phyloP scores from a whole-genome alignment of 2,797 vertebrate species.

The Typhlichthys eigenmanni region DNA sequence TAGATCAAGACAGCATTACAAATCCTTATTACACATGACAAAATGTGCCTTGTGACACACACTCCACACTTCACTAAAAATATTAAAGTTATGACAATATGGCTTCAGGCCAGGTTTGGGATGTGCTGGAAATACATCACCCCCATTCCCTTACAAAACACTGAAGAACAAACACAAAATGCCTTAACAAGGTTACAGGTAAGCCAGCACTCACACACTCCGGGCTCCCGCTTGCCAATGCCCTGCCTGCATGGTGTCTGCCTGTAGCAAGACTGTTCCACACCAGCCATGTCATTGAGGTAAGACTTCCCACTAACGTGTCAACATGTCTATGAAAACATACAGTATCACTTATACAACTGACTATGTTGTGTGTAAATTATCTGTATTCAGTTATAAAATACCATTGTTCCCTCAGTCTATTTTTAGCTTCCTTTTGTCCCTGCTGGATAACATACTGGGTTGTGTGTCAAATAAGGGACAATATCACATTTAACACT shows the following conservation, averaged over 20 bases:
- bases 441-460: too few relatives aligned
- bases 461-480: too few relatives aligned
- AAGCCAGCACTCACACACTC: conserved; percentile 82
- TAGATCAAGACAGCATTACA: conserved; percentile 1
- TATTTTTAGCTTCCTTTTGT: too few relatives aligned
- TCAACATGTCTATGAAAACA: too few relatives aligned
- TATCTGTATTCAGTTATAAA: too few relatives aligned
- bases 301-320: conserved; percentile 56
- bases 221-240: conserved; percentile 79
- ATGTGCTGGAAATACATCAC: conserved; percentile 9
- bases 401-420: too few relatives aligned
- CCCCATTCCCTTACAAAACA: background rate
- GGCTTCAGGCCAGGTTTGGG: conserved; percentile 15
- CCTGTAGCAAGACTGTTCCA: conserved; percentile 76
- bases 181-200: conserved; percentile 71
- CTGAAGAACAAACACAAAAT: background rate
- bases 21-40: background rate
- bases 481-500: too few relatives aligned
- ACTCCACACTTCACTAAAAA: conserved; percentile 10
- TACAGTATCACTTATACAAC: too few relatives aligned
- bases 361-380: too few relatives aligned
- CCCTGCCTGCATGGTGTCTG: conserved; percentile 77
- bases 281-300: conserved; percentile 70
- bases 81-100: conserved; percentile 1
- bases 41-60: conserved; percentile 9